These are phyloP conservation scores for Caenorhabditis doughertyi DNA, from an alignment of 2,888 invertebrate species.

Conservation along the genomic window DNA sequence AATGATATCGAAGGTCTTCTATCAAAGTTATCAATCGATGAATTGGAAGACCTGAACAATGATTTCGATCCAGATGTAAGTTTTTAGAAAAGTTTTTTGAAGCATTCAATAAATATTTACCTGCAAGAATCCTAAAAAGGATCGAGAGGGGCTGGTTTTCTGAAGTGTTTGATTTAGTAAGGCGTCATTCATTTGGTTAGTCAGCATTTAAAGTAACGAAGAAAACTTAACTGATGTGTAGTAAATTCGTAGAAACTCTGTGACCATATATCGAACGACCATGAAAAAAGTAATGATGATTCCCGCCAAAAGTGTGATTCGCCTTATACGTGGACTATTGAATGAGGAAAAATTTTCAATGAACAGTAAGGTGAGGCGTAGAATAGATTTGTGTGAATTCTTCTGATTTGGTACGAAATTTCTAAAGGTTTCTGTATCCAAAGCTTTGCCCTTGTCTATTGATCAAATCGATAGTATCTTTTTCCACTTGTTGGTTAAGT, in stretches of 20 bases:
- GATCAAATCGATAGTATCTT: too few species aligned
- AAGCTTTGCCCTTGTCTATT: too few species aligned
- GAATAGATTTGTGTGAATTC: too few species aligned
- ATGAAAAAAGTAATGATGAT: too few species aligned
- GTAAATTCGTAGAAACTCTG: not conserved
- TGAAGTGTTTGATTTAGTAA: constrained; percentile 5
- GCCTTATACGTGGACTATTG: too few species aligned
- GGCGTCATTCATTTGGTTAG: constrained; percentile 15
- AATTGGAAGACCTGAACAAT: constrained; percentile 96
- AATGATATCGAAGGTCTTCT: constrained; percentile 94
- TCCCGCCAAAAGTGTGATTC: too few species aligned
- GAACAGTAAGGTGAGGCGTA: too few species aligned
- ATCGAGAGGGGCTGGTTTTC: constrained; percentile 4
- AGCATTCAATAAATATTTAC: not conserved
- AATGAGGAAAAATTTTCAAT: too few species aligned
- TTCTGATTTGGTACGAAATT: too few species aligned
- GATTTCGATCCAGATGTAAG: constrained; percentile 98
- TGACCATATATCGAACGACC: too few species aligned
- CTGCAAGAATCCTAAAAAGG: not conserved
- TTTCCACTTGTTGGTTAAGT: too few species aligned
- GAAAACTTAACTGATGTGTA: constrained; percentile 1
- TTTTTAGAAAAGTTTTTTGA: constrained; percentile 32
- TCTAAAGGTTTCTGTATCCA: too few species aligned
- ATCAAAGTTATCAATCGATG: constrained; percentile 93
- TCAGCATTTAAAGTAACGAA: not conserved